Percentiles rank a stretch among this genome's conserved stretches.
Evolutionary conservation across 2,113 vertebrate genomes (phyloP).

Genomic region (Chloropsis hardwickii): DNA sequence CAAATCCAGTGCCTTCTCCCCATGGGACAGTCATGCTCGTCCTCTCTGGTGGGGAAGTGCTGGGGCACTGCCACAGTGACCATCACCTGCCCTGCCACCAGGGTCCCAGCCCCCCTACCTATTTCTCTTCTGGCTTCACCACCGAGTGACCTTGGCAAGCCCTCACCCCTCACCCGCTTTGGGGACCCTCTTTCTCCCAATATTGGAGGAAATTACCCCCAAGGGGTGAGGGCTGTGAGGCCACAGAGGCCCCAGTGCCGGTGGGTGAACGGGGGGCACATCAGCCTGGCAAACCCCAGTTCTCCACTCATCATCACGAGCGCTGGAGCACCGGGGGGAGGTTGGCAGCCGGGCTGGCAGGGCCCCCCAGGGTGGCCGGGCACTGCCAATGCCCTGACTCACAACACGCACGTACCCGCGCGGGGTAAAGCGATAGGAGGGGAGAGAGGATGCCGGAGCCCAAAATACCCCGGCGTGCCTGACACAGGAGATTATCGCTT

Average conservation of each 20-base stretch:
- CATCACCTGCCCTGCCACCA: not conserved
- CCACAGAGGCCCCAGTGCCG: fast-evolving
- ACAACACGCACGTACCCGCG: conserved; percentile 29
- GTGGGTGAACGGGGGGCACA: fast-evolving
- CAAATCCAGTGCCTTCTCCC: not conserved
- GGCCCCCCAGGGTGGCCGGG: not conserved
- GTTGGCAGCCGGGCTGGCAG: not conserved
- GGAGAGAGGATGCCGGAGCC: conserved; percentile 51
- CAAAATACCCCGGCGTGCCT: conserved; percentile 60
- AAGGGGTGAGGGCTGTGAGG: not conserved
- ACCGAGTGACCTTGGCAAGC: not conserved
- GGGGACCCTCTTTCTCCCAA: not conserved
- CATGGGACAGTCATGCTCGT: fast-evolving
- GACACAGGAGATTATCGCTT: conserved; percentile 62
- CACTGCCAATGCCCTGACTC: conserved; percentile 64
- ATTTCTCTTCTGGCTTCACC: not conserved
- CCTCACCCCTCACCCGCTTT: fast-evolving
- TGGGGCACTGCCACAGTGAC: not conserved
- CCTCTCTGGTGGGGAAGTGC: not conserved
- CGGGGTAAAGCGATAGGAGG: conserved; percentile 64
- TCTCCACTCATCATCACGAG: not conserved
- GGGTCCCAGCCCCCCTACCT: not conserved
- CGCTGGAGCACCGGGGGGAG: fast-evolving
- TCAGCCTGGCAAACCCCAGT: not conserved
- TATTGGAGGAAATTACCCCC: not conserved